Conservation (phyloP, 2,888 invertebrate genomes). For the Drosophila sordidula region DNA sequence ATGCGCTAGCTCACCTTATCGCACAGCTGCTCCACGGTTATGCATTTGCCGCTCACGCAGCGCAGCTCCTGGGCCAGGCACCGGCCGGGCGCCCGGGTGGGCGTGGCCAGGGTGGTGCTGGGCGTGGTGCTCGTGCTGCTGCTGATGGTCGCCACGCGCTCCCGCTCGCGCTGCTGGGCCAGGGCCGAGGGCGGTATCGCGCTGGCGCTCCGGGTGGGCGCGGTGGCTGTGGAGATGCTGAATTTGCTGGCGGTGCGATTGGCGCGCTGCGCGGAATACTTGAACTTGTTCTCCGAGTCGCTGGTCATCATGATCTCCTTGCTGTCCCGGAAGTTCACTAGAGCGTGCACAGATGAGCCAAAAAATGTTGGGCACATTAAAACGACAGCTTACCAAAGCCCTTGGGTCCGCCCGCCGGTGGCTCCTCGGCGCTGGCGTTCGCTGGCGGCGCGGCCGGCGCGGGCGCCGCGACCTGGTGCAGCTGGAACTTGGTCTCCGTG, state of each 20-base stretch:
- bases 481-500: slow-evolving; percentile 68
- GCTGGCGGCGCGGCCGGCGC: neutral
- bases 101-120: slow-evolving; percentile 23
- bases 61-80: slow-evolving; percentile 86
- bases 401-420: slow-evolving; percentile 64
- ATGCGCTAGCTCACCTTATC: slow-evolving; percentile 84
- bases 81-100: slow-evolving; percentile 42
- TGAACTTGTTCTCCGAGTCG: slow-evolving; percentile 85
- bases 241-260: slow-evolving; percentile 72
- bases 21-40: slow-evolving; percentile 88
- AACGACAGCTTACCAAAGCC: slow-evolving; percentile 68
- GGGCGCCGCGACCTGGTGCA: slow-evolving; percentile 69
- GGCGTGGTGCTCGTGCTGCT: slow-evolving; percentile 8
- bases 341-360: slow-evolving; percentile 20
- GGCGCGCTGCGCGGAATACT: slow-evolving; percentile 78
- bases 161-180: slow-evolving; percentile 58
- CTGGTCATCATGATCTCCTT: slow-evolving; percentile 88
- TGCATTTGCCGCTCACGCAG: slow-evolving; percentile 88
- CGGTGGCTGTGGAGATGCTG: slow-evolving; percentile 63
- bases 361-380: neutral
- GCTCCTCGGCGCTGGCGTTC: slow-evolving; percentile 68
- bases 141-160: slow-evolving; percentile 30
- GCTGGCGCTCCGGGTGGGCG: slow-evolving; percentile 68
- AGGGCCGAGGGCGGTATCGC: slow-evolving; percentile 65
- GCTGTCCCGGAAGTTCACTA: slow-evolving; percentile 87